Base-by-base conservation (phyloP, 2,797 vertebrate genomes). In the Borostomias antarcticus region DNA sequence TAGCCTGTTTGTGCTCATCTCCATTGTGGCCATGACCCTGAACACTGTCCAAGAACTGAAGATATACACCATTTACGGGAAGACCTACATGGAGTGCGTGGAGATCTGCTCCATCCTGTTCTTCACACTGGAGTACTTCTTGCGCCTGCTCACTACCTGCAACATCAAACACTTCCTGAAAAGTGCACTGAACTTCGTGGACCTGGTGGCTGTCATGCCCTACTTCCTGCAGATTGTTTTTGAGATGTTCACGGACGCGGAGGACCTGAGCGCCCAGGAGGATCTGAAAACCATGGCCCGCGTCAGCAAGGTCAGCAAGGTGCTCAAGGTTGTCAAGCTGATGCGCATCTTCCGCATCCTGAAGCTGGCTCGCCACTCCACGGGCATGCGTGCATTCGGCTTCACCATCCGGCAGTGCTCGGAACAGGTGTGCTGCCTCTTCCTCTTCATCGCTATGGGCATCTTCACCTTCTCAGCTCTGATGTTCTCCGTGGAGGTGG, bases 261-360 rank as follows among this genome's bases (percentile, higher is more conserved):
- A 94, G 35, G 84, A 74, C 0, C 0, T 83, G 3, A 77, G 75
- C 0, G 91, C 91, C 52, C 89, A 95, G 6, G 93, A 94, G 58
- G 96, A 97, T 68, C 76, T 96, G 69, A 95, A 96, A 77, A 83
- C 93, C 61, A 89, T 97, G 92, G 84, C 93, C 21, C 91, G 91
- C 6, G 93, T 97, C 67, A 95, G 95, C 69, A 96, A 97, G 82
- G 83, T 97, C 82, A 95, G 95, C 77, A 96, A 97, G 69, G 92
- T 97, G 50, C 93, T 96, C 54, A 96, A 96, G 84, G 90, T 96
- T 2, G 89, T 96, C 70, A 94, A 96, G 69, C 80, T 96, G 64
- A 95, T 96, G 95, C 91, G 95, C 26, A 96, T 96, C 83, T 97
- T 97, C 79, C 92, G 95, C 26, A 96, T 97, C 80, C 86, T 97